phyloP scores from a whole-genome alignment of 2,797 vertebrate genomes.

The Sebastolobus alascanus region DNA sequence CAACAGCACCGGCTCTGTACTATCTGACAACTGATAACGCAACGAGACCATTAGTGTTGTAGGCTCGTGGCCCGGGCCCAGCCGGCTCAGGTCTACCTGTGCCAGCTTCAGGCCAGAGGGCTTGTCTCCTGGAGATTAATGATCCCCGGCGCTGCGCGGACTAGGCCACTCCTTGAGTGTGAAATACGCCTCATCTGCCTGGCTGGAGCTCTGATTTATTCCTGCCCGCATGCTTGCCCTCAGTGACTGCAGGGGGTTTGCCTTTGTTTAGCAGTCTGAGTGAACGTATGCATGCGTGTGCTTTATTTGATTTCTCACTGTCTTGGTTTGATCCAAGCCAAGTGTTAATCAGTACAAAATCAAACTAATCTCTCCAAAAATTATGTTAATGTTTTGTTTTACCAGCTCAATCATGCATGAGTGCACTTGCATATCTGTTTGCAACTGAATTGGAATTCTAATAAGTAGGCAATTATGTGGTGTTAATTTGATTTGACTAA shows the following conservation, averaged over 20 bases:
- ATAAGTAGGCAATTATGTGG: constrained; percentile 8
- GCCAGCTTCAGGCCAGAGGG: constrained; percentile 70
- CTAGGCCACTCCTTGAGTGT: constrained; percentile 80
- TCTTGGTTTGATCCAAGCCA: constrained; percentile 1
- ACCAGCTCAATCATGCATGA: constrained; percentile 13
- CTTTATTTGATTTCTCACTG: constrained; percentile 28
- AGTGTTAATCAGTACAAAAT: constrained; percentile 39
- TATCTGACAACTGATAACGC: constrained; percentile 72
- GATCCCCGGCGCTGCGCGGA: constrained; percentile 60
- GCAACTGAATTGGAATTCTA: constrained; percentile 32
- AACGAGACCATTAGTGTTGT: constrained; percentile 67
- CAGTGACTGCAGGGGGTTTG: constrained; percentile 66
- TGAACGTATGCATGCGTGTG: constrained; percentile 10
- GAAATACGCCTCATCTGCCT: constrained; percentile 84
- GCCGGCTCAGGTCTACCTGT: constrained; percentile 64
- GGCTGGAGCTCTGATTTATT: constrained; percentile 85
- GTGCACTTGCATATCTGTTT: constrained; percentile 30
- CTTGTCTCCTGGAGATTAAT: constrained; percentile 80
- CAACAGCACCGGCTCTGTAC: constrained; percentile 58
- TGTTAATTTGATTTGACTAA: constrained; percentile 24
- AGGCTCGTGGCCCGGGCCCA: constrained; percentile 46
- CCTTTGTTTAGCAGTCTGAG: constrained; percentile 65
- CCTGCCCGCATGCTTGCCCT: constrained; percentile 68
- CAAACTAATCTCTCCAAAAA: constrained; percentile 38
- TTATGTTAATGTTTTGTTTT: constrained; percentile 45